A percentile compares a stretch with the other conserved stretches of the same genome.
Evolutionary conservation across 1,140 invertebrate genomes (phyloP).

Genomic region (Drosophila guanche): DNA sequence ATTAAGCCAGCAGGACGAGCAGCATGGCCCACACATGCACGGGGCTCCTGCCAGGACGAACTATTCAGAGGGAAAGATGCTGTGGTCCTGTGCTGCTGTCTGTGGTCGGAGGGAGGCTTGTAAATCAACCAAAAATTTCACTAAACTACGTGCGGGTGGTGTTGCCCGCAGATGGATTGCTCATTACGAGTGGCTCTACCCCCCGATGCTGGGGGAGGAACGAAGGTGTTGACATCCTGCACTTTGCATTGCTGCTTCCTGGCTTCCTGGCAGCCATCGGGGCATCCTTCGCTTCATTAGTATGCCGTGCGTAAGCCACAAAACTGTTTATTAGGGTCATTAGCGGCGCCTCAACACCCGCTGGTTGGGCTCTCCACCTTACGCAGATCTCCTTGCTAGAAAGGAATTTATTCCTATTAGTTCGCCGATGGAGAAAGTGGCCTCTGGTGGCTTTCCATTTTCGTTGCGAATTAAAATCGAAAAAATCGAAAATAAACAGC

Average conservation of each 20-base stretch:
- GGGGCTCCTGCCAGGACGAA: neutral
- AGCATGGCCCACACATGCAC: slow-evolving; percentile 53
- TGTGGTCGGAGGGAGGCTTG: slow-evolving; percentile 20
- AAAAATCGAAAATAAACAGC: slow-evolving; percentile 69
- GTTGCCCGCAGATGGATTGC: slow-evolving; percentile 70
- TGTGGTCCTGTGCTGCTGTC: no score
- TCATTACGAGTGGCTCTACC: slow-evolving; percentile 60
- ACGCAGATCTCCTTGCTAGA: neutral
- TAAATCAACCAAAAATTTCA: slow-evolving; percentile 76
- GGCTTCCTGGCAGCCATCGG: slow-evolving; percentile 36
- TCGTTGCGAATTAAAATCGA: slow-evolving; percentile 17
- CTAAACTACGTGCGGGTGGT: slow-evolving; percentile 81
- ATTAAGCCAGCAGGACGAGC: slow-evolving; percentile 64
- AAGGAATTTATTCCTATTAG: slow-evolving; percentile 6
- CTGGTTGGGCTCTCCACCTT: slow-evolving; percentile 12
- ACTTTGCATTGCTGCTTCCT: slow-evolving; percentile 38
- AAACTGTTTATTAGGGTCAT: slow-evolving; percentile 81
- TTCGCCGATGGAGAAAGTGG: neutral
- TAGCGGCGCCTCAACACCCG: slow-evolving; percentile 67
- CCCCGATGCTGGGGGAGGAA: neutral
- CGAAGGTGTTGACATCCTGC: slow-evolving; percentile 73
- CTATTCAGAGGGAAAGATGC: neutral
- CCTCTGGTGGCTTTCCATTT: slow-evolving; percentile 6
- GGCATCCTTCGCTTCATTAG: slow-evolving; percentile 59
- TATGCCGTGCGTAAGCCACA: slow-evolving; percentile 68